A percentile compares a stretch with the other conserved stretches of the same genome.
These are phyloP conservation scores for Mesocricetus auratus DNA, from an alignment of 2,113 vertebrate species.

Conservation along the genomic window DNA sequence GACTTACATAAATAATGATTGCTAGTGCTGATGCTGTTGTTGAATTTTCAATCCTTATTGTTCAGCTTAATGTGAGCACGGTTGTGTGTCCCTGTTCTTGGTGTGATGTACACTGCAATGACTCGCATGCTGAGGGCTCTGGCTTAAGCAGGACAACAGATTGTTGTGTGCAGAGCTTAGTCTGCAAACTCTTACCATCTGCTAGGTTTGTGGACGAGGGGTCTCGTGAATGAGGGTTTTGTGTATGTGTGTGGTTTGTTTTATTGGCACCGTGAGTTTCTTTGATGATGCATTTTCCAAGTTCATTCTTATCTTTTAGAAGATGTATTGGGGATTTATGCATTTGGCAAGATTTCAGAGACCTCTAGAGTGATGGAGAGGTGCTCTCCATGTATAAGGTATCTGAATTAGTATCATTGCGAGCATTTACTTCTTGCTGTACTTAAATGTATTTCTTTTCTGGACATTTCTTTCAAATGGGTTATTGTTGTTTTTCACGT, in stretches of 20 bases:
- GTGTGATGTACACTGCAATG: not conserved
- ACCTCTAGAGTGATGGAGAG: constrained; percentile 66
- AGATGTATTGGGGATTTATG: constrained; percentile 84
- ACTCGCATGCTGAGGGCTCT: constrained; percentile 24
- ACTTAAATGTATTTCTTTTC: constrained; percentile 68
- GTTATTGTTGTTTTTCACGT: constrained; percentile 18
- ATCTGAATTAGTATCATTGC: constrained; percentile 53
- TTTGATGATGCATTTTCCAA: constrained; percentile 84
- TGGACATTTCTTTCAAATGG: constrained; percentile 67
- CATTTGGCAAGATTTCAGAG: constrained; percentile 86
- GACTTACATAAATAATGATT: not conserved
- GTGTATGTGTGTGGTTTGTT: constrained; percentile 78
- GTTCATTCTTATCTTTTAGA: constrained; percentile 84
- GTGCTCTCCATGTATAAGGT: constrained; percentile 72
- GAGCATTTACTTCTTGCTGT: constrained; percentile 35
- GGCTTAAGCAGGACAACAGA: constrained; percentile 70
- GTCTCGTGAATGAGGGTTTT: constrained; percentile 81
- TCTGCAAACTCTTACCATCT: constrained; percentile 83
- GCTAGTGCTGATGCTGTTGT: not conserved
- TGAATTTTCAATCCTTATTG: not conserved
- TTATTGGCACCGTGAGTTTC: constrained; percentile 85
- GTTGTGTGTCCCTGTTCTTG: not conserved
- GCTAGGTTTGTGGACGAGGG: constrained; percentile 76
- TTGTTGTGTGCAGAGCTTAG: constrained; percentile 65
- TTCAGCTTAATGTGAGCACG: no score